Evolutionary conservation across 2,888 invertebrate genomes (phyloP).

Genomic region (Drosophila picticornis): DNA sequence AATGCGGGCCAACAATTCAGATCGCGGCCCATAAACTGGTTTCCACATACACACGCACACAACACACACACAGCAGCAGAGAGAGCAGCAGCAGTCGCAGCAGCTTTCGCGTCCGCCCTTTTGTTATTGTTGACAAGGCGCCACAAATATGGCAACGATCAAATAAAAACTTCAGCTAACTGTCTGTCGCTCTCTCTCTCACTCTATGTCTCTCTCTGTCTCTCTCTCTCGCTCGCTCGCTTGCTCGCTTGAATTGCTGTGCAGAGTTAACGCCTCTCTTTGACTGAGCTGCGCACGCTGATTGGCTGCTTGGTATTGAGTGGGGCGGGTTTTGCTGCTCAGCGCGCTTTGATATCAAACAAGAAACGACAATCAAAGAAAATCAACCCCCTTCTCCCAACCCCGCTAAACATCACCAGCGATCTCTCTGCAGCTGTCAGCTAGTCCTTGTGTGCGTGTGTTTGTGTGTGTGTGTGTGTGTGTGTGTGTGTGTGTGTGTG

Average conservation of each 20-base stretch:
- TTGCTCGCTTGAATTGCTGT: constrained; percentile 59
- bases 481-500: constrained; percentile 34
- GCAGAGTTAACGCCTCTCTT: constrained; percentile 55
- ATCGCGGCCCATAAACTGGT: constrained; percentile 79
- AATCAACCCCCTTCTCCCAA: constrained; percentile 42
- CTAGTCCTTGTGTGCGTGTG: constrained; percentile 36
- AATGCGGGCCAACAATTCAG: constrained; percentile 68
- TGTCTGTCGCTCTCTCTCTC: constrained; percentile 16
- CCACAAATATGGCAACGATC: constrained; percentile 84
- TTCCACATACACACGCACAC: constrained; percentile 42
- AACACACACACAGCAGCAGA: constrained; percentile 14
- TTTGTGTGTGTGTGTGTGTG: constrained; percentile 28
- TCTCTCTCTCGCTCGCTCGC: neutral
- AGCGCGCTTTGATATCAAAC: constrained; percentile 73
- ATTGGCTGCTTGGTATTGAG: constrained; percentile 52
- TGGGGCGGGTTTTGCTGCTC: constrained; percentile 64
- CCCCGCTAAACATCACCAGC: constrained; percentile 39
- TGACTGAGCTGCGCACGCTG: constrained; percentile 54
- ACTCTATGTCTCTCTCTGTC: constrained; percentile 21
- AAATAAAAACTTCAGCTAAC: constrained; percentile 55
- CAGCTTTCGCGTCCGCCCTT: constrained; percentile 74
- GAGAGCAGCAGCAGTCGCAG: constrained; percentile 34
- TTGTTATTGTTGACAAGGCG: constrained; percentile 58
- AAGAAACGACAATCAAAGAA: constrained; percentile 52
- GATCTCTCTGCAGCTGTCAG: constrained; percentile 70